Conservation (phyloP, 37 sponge, comb jelly and placozoan species). For the Theonella swinhoei region DNA sequence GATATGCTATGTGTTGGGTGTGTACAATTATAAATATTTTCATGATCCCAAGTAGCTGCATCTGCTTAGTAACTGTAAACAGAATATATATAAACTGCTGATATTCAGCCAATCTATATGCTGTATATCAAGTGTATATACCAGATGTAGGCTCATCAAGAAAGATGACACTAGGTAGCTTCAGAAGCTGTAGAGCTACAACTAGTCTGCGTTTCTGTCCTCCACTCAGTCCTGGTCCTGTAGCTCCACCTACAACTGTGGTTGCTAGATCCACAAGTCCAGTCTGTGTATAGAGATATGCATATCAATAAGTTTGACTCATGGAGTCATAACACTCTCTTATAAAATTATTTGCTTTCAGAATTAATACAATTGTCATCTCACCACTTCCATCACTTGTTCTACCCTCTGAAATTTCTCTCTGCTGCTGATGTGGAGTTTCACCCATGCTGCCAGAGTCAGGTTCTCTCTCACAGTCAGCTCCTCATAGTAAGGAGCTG, state of each 20-base stretch:
- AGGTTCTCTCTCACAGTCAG: slow-evolving; percentile 54
- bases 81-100: no score
- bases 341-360: no score
- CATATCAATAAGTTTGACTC: not conserved
- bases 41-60: no score
- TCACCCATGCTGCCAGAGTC: slow-evolving; percentile 33
- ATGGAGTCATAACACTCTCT: not conserved
- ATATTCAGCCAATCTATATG: no score
- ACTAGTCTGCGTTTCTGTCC: slow-evolving; percentile 77
- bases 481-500: slow-evolving; percentile 42
- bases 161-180: slow-evolving; percentile 65
- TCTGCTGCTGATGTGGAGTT: not conserved
- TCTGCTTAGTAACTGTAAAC: no score
- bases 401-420: not conserved
- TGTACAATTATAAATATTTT: no score
- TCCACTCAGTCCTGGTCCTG: slow-evolving; percentile 81
- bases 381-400: slow-evolving; percentile 12
- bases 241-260: slow-evolving; percentile 68
- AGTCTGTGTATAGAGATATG: slow-evolving; percentile 43
- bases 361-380: no score
- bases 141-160: slow-evolving; percentile 88
- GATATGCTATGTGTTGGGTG: no score
- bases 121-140: no score
- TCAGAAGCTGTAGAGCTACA: slow-evolving; percentile 75
- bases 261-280: slow-evolving; percentile 61